Conservation (phyloP, 37 sponge, comb jelly and placozoan species). For the Geodia barretti region DNA sequence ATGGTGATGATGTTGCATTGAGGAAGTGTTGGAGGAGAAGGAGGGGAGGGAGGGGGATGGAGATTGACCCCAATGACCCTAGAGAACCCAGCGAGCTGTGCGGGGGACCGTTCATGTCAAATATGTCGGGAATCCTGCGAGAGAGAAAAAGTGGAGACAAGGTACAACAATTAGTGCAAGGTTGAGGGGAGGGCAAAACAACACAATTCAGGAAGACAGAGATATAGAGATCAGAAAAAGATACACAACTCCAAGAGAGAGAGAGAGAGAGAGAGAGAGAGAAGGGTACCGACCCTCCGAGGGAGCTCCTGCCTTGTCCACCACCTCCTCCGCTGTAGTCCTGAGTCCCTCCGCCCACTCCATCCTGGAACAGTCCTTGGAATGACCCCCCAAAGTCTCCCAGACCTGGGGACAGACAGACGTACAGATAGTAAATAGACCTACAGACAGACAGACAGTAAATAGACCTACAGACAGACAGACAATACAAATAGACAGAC, state of each 20-base stretch:
- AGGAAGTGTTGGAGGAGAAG: too few relatives aligned
- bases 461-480: background rate
- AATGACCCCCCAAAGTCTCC: conserved; percentile 1
- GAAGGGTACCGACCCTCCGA: background rate
- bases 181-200: too few relatives aligned
- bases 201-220: too few relatives aligned
- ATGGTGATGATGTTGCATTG: too few relatives aligned
- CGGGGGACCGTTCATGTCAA: background rate
- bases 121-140: background rate
- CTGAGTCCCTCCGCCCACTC: conserved; percentile 28
- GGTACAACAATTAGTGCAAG: too few relatives aligned
- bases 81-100: background rate
- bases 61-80: background rate
- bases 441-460: background rate
- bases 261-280: conserved; percentile 29
- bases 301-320: background rate
- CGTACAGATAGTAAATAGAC: background rate
- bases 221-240: too few relatives aligned
- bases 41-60: background rate
- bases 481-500: background rate
- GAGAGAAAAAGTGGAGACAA: background rate
- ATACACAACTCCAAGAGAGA: too few relatives aligned
- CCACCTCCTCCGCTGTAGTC: conserved; percentile 16
- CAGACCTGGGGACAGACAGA: background rate
- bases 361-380: background rate